phyloP scores from a whole-genome alignment of 2,888 invertebrate genomes.

The Actias luna region DNA sequence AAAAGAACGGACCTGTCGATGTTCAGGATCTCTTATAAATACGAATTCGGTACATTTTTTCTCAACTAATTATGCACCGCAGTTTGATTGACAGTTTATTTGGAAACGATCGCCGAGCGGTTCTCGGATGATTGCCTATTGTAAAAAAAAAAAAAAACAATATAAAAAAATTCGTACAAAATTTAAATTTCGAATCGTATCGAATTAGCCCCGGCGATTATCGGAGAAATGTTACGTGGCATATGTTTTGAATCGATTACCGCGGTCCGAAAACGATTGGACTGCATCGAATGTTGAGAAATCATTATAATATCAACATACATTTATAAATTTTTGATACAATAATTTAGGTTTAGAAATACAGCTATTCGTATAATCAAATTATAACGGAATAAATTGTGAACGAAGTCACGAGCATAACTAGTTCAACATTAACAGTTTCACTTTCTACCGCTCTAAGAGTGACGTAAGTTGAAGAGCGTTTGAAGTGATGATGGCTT shows the following conservation, averaged over 20 bases:
- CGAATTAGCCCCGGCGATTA: slow-evolving; percentile 76
- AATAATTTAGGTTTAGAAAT: slow-evolving; percentile 3
- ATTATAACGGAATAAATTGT: too few species aligned
- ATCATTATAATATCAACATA: slow-evolving; percentile 6
- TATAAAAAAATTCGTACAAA: slow-evolving; percentile 31
- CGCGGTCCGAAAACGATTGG: slow-evolving; percentile 31
- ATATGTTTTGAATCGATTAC: slow-evolving; percentile 64
- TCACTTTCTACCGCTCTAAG: too few species aligned
- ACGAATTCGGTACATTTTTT: slow-evolving; percentile 28
- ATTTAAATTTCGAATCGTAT: slow-evolving; percentile 54
- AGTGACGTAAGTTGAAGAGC: too few species aligned
- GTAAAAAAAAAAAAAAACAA: not conserved
- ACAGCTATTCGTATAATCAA: too few species aligned
- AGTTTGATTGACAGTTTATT: slow-evolving; percentile 70
- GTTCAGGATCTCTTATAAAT: slow-evolving; percentile 36
- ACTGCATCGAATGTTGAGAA: slow-evolving; percentile 1
- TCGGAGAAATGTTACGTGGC: slow-evolving; percentile 72
- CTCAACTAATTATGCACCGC: slow-evolving; percentile 19
- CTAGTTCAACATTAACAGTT: too few species aligned
- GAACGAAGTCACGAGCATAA: too few species aligned
- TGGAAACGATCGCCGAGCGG: slow-evolving; percentile 29
- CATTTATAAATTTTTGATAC: too few species aligned
- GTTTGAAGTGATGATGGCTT: too few species aligned
- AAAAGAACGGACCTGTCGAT: slow-evolving; percentile 50
- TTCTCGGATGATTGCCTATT: slow-evolving; percentile 18